phyloP scores from a whole-genome alignment of 1,140 invertebrate species.

The Pseudoatta argentina region DNA sequence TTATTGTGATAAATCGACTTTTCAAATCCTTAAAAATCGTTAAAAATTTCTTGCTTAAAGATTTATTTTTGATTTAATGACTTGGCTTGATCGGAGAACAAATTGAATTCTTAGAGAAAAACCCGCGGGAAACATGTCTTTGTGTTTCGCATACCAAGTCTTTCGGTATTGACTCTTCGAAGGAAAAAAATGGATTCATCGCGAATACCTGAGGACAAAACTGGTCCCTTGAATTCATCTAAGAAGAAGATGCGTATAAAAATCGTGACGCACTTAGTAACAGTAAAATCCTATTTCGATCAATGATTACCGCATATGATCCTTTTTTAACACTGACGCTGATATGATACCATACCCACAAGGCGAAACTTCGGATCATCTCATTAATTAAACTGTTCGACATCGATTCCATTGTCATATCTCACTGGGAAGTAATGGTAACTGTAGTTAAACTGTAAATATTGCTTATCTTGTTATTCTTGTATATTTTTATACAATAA shows the following conservation, averaged over 20 bases:
- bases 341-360: not conserved
- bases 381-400: not conserved
- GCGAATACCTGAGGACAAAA: constrained; percentile 61
- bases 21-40: not conserved
- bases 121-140: not conserved
- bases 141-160: not conserved
- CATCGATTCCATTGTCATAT: too few relatives aligned
- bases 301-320: not conserved
- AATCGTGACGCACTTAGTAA: not conserved
- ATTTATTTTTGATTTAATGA: too few relatives aligned
- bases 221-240: constrained; percentile 64
- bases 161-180: not conserved
- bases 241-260: constrained; percentile 22
- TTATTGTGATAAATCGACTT: not conserved
- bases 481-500: too few relatives aligned
- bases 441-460: too few relatives aligned
- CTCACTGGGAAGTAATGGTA: too few relatives aligned
- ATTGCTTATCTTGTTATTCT: too few relatives aligned
- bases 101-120: not conserved
- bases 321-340: constrained; percentile 35
- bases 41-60: not conserved
- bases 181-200: not conserved
- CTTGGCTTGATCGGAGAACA: not conserved
- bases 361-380: not conserved
- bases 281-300: not conserved